Base-by-base conservation (phyloP, 2,797 vertebrate species). In the Meda fulgida region DNA sequence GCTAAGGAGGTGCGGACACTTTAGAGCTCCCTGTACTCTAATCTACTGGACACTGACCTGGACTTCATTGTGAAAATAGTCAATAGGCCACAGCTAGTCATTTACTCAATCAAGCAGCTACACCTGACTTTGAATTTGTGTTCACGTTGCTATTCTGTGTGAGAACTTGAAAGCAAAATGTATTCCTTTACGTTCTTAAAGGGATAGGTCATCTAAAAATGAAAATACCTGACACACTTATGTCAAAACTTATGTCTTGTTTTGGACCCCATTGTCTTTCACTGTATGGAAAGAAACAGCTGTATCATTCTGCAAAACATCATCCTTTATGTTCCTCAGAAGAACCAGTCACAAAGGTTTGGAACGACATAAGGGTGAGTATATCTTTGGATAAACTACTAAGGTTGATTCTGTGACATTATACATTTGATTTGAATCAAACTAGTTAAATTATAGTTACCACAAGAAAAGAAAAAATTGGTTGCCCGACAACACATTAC, bases 41-140 rank as follows among this genome's bases (percentile, higher is more conserved):
- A 96, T 96, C 94, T 95, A 94, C 94, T 95, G 92, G 91, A 94
- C 88, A 85, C 89, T 80, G 89, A 90, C 92, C 92, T 91, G 91
- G 81, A 90, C 87, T 93, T 92, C 90, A 93, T 93, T 92, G 89
- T 89, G 89, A 89, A 88, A 89, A 90, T 87, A 91, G 92, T 92
- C 93, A 89, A 92, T 92, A 92, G 88, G 89, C 87, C 89, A 91
- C 89, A 92, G 48, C 75, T 80, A 84, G 89, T 85, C 80, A 81
- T 86, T 89, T 88, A 75, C 86, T 84, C 84, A 58, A 85, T 81
- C 79, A 69, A 38, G 78, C 72, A 63, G 38, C 80, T 73, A 48
- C 66, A 86, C 29, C 53, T 80, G 76, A 72, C 58, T 71, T 71
- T 58, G 63, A 76, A n/a, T 55, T n/a, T 34, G 83, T 78, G 55